A percentile compares a stretch with the other conserved stretches of the same genome.
These are phyloP conservation scores for Turdus rufiventris DNA, from an alignment of 2,113 vertebrate genomes.

Conservation along the genomic window DNA sequence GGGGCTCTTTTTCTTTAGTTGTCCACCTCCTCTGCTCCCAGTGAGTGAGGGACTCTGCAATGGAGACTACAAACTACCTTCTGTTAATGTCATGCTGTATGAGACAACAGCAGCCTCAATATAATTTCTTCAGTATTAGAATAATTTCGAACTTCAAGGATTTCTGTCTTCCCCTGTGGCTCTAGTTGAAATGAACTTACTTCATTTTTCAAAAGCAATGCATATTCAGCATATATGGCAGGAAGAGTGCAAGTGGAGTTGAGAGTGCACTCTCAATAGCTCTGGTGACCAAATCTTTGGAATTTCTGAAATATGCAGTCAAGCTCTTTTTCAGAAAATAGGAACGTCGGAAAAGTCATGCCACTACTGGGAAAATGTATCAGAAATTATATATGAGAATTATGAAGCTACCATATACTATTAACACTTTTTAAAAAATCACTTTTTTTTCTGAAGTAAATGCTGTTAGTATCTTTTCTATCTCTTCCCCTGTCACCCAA, in stretches of 20 bases:
- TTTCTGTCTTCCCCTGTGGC: neutral
- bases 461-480: neutral
- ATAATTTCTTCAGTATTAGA: neutral
- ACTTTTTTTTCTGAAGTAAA: neutral
- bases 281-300: neutral
- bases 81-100: neutral
- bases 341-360: neutral
- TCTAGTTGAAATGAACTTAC: neutral
- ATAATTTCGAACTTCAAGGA: neutral
- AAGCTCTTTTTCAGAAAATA: neutral
- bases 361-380: neutral
- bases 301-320: neutral
- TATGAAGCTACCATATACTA: neutral
- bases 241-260: neutral
- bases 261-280: neutral
- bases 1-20: neutral
- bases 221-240: neutral
- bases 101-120: neutral
- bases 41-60: neutral
- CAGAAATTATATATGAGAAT: neutral
- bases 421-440: neutral
- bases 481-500: neutral
- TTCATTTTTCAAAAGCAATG: neutral
- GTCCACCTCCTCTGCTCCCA: accelerated
- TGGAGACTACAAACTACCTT: neutral